phyloP scores from a whole-genome alignment of 2,888 invertebrate genomes.

The Luffia ferchaultella region DNA sequence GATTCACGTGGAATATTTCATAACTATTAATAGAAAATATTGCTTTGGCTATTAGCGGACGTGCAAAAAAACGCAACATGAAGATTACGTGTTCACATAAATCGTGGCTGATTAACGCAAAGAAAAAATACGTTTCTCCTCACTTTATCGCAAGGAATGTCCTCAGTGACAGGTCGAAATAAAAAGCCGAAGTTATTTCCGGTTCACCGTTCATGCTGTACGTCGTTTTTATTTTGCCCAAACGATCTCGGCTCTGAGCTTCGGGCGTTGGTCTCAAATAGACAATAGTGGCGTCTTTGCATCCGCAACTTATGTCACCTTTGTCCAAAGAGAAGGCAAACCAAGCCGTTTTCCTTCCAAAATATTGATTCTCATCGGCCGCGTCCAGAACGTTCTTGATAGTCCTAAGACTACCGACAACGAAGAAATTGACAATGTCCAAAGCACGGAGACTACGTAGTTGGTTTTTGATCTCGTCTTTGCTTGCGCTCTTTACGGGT shows the following conservation, averaged over 20 bases:
- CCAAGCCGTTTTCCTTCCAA: constrained; percentile 88
- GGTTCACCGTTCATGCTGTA: constrained; percentile 77
- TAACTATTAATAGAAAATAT: constrained; percentile 40
- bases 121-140: no score
- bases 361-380: constrained; percentile 78
- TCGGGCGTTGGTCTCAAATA: constrained; percentile 78
- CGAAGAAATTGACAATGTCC: constrained; percentile 90
- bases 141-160: constrained; percentile 79
- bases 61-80: no score
- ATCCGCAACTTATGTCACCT: constrained; percentile 76
- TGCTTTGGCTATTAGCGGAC: no score
- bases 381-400: constrained; percentile 74
- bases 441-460: constrained; percentile 77
- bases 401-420: constrained; percentile 77
- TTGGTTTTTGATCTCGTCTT: constrained; percentile 72
- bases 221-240: constrained; percentile 74
- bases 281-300: constrained; percentile 80
- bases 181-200: constrained; percentile 83
- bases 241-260: constrained; percentile 72
- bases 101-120: no score
- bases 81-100: no score
- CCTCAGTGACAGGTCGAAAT: constrained; percentile 83
- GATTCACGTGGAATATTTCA: constrained; percentile 48
- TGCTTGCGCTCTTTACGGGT: constrained; percentile 62
- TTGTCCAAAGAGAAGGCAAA: constrained; percentile 82